phyloP scores from a whole-genome alignment of 2,113 vertebrate species.

The Lycocorax pyrrhopterus region DNA sequence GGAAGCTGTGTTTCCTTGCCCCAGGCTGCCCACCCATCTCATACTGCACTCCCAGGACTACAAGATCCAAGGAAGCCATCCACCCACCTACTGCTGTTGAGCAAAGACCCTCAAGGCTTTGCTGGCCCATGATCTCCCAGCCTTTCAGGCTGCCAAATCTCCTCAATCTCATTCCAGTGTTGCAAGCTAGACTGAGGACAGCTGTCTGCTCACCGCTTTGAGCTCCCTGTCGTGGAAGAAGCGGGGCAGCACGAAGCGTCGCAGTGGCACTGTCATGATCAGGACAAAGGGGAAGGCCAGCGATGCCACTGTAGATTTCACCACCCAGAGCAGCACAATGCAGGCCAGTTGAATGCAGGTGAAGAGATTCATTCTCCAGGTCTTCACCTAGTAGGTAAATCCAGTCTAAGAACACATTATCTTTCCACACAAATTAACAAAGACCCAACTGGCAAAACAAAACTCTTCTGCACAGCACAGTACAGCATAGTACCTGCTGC shows the following conservation, averaged over 20 bases:
- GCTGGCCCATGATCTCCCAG: neutral
- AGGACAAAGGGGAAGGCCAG: slow-evolving; percentile 96
- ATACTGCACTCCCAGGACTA: neutral
- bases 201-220: slow-evolving; percentile 82
- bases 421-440: neutral
- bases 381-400: slow-evolving; percentile 86
- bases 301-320: slow-evolving; percentile 91
- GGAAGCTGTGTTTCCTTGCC: neutral
- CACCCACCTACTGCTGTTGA: neutral
- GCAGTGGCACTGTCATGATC: slow-evolving; percentile 95
- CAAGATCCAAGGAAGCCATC: neutral
- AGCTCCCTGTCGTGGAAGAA: slow-evolving; percentile 95
- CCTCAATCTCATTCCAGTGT: neutral
- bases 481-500: neutral
- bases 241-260: slow-evolving; percentile 86
- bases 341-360: slow-evolving; percentile 91
- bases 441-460: neutral
- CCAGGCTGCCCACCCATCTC: neutral
- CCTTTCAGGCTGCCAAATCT: neutral
- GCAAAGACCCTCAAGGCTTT: neutral
- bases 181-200: neutral
- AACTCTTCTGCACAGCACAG: neutral
- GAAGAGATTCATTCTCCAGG: slow-evolving; percentile 98
- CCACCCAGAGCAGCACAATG: slow-evolving; percentile 92
- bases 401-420: neutral